Evolutionary conservation across 1,140 invertebrate genomes (phyloP).

Genomic region (Chironomus tepperi): DNA sequence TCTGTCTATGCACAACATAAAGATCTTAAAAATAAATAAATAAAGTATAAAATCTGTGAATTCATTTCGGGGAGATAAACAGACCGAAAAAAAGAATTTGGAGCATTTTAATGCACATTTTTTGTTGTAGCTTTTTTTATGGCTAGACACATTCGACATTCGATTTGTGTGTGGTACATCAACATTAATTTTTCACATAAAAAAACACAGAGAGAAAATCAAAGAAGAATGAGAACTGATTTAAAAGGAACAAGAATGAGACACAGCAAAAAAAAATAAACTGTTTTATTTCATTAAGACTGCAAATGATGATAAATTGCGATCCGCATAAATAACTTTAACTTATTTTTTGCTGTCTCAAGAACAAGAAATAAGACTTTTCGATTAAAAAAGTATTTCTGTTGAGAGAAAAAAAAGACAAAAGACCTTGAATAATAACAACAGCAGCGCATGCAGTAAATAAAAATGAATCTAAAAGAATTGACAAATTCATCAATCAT

Average conservation of each 20-base stretch:
- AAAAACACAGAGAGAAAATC: no score
- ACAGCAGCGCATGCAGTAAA: not conserved
- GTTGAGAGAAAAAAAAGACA: not conserved
- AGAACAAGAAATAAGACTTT: no score
- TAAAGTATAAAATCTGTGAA: not conserved
- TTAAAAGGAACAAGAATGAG: no score
- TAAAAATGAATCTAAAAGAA: not conserved
- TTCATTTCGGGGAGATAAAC: not conserved
- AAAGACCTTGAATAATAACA: not conserved
- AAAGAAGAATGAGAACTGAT: no score
- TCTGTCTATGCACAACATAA: not conserved
- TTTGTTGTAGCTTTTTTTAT: not conserved
- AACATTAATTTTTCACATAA: no score
- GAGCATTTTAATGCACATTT: conserved; percentile 6
- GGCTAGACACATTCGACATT: no score
- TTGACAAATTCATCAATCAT: conserved; percentile 22
- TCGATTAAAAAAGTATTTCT: not conserved
- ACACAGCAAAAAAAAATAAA: no score
- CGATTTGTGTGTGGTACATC: no score
- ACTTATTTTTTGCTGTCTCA: no score
- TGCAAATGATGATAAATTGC: conserved; percentile 22
- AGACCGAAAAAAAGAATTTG: not conserved
- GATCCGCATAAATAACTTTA: no score
- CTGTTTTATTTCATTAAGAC: not conserved
- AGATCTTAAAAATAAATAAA: not conserved